A percentile compares a stretch with the other conserved stretches of the same genome.
Evolutionary conservation across 2,888 invertebrate species (phyloP).

Genomic region (Eurytoma californica): DNA sequence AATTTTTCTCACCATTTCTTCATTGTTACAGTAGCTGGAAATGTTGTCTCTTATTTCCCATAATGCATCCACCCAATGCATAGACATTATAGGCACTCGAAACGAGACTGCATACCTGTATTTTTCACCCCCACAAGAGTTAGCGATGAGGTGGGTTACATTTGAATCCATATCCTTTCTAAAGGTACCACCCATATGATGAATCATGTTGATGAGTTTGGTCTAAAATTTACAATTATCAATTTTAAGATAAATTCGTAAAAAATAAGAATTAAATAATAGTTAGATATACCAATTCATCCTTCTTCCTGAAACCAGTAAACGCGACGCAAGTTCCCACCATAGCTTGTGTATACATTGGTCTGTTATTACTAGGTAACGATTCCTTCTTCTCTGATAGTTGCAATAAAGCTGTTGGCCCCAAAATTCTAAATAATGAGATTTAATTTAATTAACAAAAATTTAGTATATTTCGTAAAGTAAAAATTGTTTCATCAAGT

Average conservation of each 20-base stretch:
- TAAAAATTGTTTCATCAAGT: background rate
- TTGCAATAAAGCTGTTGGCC: conserved; percentile 87
- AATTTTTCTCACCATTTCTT: conserved; percentile 78
- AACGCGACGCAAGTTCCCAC: conserved; percentile 92
- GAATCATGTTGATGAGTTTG: conserved; percentile 90
- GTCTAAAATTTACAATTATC: conserved; percentile 77
- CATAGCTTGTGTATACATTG: conserved; percentile 93
- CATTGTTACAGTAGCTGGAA: conserved; percentile 80
- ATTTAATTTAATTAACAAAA: background rate
- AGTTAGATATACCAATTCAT: conserved; percentile 85
- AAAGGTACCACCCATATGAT: conserved; percentile 97
- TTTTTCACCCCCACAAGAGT: conserved; percentile 91
- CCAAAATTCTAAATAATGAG: conserved; percentile 80
- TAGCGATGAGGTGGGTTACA: conserved; percentile 95
- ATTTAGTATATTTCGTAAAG: background rate
- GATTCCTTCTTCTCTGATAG: conserved; percentile 83
- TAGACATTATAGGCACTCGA: conserved; percentile 90
- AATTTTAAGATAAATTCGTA: conserved; percentile 19
- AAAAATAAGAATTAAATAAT: background rate
- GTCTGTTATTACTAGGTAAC: conserved; percentile 85
- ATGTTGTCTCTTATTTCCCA: conserved; percentile 88
- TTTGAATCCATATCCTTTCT: conserved; percentile 91
- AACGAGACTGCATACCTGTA: conserved; percentile 95
- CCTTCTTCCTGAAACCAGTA: conserved; percentile 92
- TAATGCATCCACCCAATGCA: conserved; percentile 90